A percentile compares a stretch with the other conserved stretches of the same genome.
These are phyloP conservation scores for Oikopleura dioica DNA, from an alignment of 23 tunicate species.

Conservation along the genomic window DNA sequence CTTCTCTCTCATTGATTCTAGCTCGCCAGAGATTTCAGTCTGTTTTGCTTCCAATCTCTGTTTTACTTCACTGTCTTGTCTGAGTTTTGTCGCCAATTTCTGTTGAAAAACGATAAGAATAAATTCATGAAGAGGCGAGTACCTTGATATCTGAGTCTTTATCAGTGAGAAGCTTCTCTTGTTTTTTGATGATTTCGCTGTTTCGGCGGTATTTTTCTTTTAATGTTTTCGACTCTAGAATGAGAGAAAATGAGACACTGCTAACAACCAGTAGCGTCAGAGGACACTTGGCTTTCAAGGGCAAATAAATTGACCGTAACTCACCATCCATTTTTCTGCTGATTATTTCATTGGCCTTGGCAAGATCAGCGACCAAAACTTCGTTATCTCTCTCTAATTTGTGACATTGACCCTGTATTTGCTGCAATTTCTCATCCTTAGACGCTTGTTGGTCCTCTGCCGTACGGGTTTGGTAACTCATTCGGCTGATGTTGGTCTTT, in stretches of 20 bases:
- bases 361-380: neutral
- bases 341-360: neutral
- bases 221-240: neutral
- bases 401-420: slow-evolving; percentile 8
- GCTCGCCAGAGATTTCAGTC: neutral
- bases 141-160: neutral
- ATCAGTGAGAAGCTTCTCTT: neutral
- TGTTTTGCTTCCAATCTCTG: neutral
- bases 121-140: neutral
- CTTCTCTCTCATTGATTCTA: neutral
- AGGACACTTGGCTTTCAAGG: too few species aligned
- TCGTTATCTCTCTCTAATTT: neutral
- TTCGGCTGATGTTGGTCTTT: neutral
- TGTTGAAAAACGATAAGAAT: neutral
- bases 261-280: too few species aligned
- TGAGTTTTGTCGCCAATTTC: slow-evolving; percentile 3
- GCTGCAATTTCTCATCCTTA: neutral
- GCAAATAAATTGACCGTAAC: too few species aligned
- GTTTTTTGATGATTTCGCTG: neutral
- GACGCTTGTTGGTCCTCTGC: neutral
- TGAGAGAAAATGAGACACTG: too few species aligned
- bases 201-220: slow-evolving; percentile 12
- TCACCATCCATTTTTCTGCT: slow-evolving; percentile 2
- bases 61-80: neutral
- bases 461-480: neutral